Base-by-base conservation (phyloP, 2,888 invertebrate species). In the Stomorhina lunata region DNA sequence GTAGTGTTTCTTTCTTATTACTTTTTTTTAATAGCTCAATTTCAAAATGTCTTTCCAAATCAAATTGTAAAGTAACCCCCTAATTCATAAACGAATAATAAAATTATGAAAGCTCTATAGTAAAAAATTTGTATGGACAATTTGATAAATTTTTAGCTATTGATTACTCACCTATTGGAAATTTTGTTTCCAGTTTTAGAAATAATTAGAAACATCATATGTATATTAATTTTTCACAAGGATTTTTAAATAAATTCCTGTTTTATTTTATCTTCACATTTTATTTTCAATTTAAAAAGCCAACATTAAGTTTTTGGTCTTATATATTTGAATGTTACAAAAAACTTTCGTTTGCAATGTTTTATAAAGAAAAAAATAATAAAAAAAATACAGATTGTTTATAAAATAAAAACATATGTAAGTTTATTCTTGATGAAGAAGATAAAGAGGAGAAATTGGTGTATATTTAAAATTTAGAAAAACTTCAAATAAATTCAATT, bases 171-270 rank as follows among this genome's bases (percentile, higher is more conserved):
- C n/a, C n/a, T n/a, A n/a, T n/a, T n/a, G n/a, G n/a, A n/a, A n/a
- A n/a, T n/a, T n/a, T n/a, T n/a, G n/a, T n/a, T n/a, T n/a, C n/a
- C n/a, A n/a, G n/a, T n/a, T n/a, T n/a, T n/a, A n/a, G n/a, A n/a
- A n/a, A n/a, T n/a, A n/a, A n/a, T n/a, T 20, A n/a, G 32, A 34
- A 12, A 75, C 53, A 65, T 43, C 55, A 75, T 55, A 32, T 12
- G 20, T 75, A 29, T 53, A 29, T 34, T n/a, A 45, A 27, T 25
- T 61, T 50, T 73, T 63, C 48, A 71, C 40, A 59, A 59, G 66
- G 61, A 72, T 72, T 77, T 68, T 80, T 75, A 55, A 77, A 81
- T 81, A 66, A 77, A 77, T 77, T 81, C 72, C 81, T 48, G 22
- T 53, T 61, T 43, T 65, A 34, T 37, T 73, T 65, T 65, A 65